Conservation (phyloP, 2,797 vertebrate species). For the Etheostoma perlongum region DNA sequence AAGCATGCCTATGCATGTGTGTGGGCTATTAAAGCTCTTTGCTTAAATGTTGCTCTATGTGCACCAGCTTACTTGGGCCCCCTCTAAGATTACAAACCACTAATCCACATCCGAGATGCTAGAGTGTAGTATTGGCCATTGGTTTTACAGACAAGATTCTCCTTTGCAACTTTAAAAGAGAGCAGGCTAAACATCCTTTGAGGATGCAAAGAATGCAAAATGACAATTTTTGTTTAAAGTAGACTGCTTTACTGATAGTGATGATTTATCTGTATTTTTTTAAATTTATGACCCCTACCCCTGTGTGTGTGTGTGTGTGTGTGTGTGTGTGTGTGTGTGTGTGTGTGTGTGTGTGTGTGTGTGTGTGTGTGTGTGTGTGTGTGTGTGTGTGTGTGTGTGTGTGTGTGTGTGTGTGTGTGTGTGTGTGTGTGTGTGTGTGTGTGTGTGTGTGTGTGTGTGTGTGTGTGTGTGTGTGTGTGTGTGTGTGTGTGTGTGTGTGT, state of each 20-base stretch:
- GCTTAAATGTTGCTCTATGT: slow-evolving; percentile 19
- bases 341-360: neutral
- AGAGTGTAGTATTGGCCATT: slow-evolving; percentile 16
- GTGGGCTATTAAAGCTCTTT: slow-evolving; percentile 38
- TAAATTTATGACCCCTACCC: neutral
- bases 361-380: neutral
- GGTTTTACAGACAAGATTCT: slow-evolving; percentile 4
- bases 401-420: neutral
- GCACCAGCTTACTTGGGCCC: slow-evolving; percentile 39
- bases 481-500: neutral
- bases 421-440: neutral
- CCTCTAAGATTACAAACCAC: slow-evolving; percentile 48
- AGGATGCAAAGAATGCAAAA: neutral
- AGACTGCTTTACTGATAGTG: neutral
- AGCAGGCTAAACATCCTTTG: neutral
- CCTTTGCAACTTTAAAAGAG: neutral
- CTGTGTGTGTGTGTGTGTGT: no score
- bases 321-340: neutral
- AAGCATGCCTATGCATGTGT: slow-evolving; percentile 6
- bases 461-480: neutral
- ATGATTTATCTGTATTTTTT: neutral
- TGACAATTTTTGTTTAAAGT: neutral
- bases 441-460: neutral
- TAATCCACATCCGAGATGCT: slow-evolving; percentile 46
- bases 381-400: neutral